These are phyloP conservation scores for Sparus aurata DNA, from an alignment of 2,797 vertebrate genomes.

Conservation along the genomic window DNA sequence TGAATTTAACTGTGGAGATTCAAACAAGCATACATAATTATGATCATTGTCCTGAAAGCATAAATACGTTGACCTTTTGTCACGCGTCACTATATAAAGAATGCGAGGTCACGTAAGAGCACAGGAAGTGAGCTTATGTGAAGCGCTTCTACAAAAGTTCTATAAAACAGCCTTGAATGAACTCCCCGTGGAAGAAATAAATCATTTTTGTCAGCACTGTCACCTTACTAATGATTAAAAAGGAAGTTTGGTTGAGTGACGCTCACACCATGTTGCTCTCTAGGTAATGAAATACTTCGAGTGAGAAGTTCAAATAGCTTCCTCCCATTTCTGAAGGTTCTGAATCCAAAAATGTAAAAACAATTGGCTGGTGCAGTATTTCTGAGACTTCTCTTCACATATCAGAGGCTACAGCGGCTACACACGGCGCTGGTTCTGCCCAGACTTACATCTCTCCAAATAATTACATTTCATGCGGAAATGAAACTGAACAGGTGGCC, in stretches of 20 bases:
- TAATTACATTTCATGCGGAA: conserved; percentile 66
- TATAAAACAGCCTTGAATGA: neutral
- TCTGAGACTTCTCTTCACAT: conserved; percentile 32
- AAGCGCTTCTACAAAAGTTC: neutral
- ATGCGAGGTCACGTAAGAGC: neutral
- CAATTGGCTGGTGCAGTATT: conserved; percentile 19
- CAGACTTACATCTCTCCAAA: conserved; percentile 51
- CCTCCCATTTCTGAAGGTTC: conserved; percentile 8
- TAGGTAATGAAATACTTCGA: conserved; percentile 4
- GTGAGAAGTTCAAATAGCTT: conserved; percentile 23
- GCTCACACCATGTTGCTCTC: neutral
- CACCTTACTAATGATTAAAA: conserved; percentile 10
- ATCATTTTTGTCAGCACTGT: neutral
- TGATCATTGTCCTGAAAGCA: neutral
- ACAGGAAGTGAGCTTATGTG: neutral
- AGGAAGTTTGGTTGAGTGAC: neutral
- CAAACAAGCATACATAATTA: neutral
- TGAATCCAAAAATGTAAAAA: conserved; percentile 6
- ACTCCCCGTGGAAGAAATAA: neutral
- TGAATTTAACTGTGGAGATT: neutral
- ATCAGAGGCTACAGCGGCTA: conserved; percentile 14
- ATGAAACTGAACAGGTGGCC: conserved; percentile 73
- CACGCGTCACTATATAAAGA: neutral
- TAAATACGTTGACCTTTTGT: neutral
- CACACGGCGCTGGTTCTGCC: conserved; percentile 10